Evolutionary conservation across 1,140 invertebrate genomes (phyloP).

Genomic region (Dendrolimus punctatus): DNA sequence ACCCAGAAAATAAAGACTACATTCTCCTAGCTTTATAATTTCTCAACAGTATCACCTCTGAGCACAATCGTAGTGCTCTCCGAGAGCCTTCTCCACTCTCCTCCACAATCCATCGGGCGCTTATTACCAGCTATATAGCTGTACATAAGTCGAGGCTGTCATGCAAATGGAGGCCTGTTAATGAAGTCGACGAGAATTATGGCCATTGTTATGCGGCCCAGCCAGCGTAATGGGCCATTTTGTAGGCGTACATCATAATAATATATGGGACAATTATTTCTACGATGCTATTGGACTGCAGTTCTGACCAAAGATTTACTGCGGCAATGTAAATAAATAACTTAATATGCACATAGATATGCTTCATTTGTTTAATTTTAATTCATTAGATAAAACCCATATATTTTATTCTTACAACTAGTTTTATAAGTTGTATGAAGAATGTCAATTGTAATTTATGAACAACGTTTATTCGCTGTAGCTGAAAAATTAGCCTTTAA

Average conservation of each 20-base stretch:
- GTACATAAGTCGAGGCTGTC: constrained; percentile 58
- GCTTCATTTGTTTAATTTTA: neutral
- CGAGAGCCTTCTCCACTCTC: constrained; percentile 34
- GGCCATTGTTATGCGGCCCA: constrained; percentile 64
- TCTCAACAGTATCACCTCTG: neutral
- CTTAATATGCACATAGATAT: neutral
- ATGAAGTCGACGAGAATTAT: constrained; percentile 69
- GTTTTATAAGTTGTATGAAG: too few species aligned
- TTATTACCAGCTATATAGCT: constrained; percentile 51
- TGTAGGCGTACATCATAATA: constrained; percentile 61
- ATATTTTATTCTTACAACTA: neutral
- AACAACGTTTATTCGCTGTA: too few species aligned
- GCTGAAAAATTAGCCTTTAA: too few species aligned
- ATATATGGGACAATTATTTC: constrained; percentile 60
- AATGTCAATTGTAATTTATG: too few species aligned
- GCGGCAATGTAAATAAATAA: neutral
- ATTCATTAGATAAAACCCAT: too few species aligned
- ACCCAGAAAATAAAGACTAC: constrained; percentile 24
- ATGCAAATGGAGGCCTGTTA: constrained; percentile 70
- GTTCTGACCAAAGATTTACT: constrained; percentile 22
- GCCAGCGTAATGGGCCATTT: constrained; percentile 62
- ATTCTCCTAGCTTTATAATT: constrained; percentile 12
- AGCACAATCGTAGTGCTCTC: constrained; percentile 12
- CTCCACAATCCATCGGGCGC: constrained; percentile 40
- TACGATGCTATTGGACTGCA: constrained; percentile 39